These are phyloP conservation scores for Salvelinus alpinus DNA, from an alignment of 2,113 vertebrate genomes.

Conservation along the genomic window DNA sequence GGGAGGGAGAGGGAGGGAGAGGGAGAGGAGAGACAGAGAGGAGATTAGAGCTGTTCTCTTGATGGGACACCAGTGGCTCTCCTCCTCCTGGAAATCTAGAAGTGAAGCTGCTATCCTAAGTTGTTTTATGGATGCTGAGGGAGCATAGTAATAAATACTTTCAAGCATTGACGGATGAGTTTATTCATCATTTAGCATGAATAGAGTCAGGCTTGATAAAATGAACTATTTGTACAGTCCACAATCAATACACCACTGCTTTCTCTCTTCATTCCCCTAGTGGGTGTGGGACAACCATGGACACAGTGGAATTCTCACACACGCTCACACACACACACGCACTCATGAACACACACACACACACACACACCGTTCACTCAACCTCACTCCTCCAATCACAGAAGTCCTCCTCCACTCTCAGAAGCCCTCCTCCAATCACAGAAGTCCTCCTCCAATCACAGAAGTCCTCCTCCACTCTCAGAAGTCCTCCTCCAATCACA, in stretches of 20 bases:
- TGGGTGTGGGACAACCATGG: slow-evolving; percentile 19
- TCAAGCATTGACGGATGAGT: slow-evolving; percentile 53
- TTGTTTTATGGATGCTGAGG: slow-evolving; percentile 49
- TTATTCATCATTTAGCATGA: slow-evolving; percentile 63
- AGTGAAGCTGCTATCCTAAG: slow-evolving; percentile 28
- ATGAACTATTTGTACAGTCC: slow-evolving; percentile 59
- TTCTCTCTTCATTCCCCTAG: slow-evolving; percentile 15
- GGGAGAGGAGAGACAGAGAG: too few species aligned
- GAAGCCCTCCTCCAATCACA: not conserved
- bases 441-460: not conserved
- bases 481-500: not conserved
- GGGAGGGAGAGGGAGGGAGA: too few species aligned
- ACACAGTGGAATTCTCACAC: slow-evolving; percentile 6
- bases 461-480: not conserved
- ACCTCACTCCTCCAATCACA: not conserved
- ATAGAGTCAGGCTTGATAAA: slow-evolving; percentile 56
- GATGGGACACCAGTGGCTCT: slow-evolving; percentile 36
- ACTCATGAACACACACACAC: not conserved
- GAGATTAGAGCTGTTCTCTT: slow-evolving; percentile 27
- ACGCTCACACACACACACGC: not conserved
- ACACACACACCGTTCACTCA: not conserved
- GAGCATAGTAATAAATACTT: slow-evolving; percentile 51
- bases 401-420: not conserved
- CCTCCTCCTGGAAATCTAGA: slow-evolving; percentile 33
- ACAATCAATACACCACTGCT: slow-evolving; percentile 51